Conservation (phyloP, 2,888 invertebrate species). For the Drosophila falleni region DNA sequence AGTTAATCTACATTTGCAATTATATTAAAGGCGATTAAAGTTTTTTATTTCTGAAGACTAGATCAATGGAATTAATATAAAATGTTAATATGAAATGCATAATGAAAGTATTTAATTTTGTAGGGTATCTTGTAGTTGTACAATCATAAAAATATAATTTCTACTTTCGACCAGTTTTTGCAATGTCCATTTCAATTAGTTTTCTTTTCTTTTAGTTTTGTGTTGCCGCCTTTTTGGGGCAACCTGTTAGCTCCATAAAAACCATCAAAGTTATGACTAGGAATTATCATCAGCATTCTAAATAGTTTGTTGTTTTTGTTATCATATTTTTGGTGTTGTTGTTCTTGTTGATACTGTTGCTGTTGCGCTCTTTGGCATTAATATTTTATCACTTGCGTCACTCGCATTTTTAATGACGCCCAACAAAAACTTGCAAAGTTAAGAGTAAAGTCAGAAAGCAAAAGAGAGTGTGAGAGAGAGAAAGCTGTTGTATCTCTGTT, state of each 20-base stretch:
- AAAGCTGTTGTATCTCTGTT: constrained; percentile 4
- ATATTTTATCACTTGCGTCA: constrained; percentile 81
- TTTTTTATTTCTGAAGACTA: too few relatives aligned
- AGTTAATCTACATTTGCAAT: too few relatives aligned
- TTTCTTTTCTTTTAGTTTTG: constrained; percentile 25
- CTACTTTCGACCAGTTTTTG: neutral
- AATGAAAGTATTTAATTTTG: neutral
- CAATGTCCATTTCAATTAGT: constrained; percentile 13
- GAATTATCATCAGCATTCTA: constrained; percentile 54
- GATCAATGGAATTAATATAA: neutral
- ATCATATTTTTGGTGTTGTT: constrained; percentile 2
- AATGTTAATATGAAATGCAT: neutral
- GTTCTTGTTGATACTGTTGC: constrained; percentile 19
- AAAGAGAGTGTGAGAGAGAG: constrained; percentile 20
- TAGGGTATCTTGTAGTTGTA: constrained; percentile 1
- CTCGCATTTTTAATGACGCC: constrained; percentile 72
- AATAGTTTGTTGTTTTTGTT: constrained; percentile 47
- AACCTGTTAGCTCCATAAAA: constrained; percentile 61
- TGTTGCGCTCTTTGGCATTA: constrained; percentile 59
- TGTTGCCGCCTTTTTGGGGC: constrained; percentile 47
- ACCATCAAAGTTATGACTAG: constrained; percentile 40
- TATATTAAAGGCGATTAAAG: too few relatives aligned
- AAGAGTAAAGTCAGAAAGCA: constrained; percentile 28
- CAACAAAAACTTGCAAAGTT: constrained; percentile 23
- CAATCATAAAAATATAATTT: neutral